Conservation (phyloP, 2,797 vertebrate species). For the Eospalax fontanierii region DNA sequence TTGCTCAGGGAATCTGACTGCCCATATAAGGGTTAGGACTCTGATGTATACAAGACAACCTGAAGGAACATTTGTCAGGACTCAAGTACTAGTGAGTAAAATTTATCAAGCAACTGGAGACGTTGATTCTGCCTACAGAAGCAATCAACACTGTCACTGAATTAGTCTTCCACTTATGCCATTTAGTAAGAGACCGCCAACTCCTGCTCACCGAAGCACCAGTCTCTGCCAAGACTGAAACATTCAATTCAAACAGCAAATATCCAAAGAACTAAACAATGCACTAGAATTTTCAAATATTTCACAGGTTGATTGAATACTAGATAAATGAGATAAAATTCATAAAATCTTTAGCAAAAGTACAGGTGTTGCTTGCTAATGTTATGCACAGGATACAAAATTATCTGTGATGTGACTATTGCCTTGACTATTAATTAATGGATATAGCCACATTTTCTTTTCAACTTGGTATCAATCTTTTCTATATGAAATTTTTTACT, state of each 20-base stretch:
- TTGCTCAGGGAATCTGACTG: not conserved
- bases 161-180: slow-evolving; percentile 19
- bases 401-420: slow-evolving; percentile 34
- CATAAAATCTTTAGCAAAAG: slow-evolving; percentile 37
- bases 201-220: slow-evolving; percentile 43
- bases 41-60: not conserved
- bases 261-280: slow-evolving; percentile 59
- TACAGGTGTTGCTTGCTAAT: slow-evolving; percentile 24
- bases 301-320: slow-evolving; percentile 58
- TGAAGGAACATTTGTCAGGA: not conserved
- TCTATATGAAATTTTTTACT: not conserved
- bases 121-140: not conserved
- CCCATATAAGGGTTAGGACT: not conserved
- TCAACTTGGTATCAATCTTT: not conserved
- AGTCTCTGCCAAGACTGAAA: not conserved
- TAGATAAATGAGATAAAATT: slow-evolving; percentile 61
- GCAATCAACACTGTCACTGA: slow-evolving; percentile 38
- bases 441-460: not conserved
- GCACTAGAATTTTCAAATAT: slow-evolving; percentile 45
- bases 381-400: slow-evolving; percentile 36
- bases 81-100: not conserved
- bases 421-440: slow-evolving; percentile 8
- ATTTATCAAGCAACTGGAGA: slow-evolving; percentile 17
- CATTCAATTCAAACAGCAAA: slow-evolving; percentile 64
- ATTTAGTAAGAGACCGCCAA: slow-evolving; percentile 28